Base-by-base conservation (phyloP, 2,113 vertebrate species). In the Neotragus moschatus region DNA sequence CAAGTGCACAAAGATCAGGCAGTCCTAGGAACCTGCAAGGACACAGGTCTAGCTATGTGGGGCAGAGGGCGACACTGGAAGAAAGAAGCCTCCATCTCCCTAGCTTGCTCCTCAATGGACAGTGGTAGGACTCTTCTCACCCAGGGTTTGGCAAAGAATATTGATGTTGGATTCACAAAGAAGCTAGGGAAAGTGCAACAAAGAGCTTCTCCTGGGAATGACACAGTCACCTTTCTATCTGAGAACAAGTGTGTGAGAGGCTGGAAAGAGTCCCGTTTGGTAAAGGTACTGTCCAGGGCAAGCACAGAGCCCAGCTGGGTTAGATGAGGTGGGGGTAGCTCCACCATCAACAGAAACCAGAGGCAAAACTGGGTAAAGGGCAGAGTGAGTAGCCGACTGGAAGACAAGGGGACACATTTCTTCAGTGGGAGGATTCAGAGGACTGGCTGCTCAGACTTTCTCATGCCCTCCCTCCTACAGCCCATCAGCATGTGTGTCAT, bases 131-230 rank as follows among this genome's bases (percentile, higher is more conserved):
- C 7, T 63, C 60, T 23, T 93, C 39, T 73, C 9, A 33, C 0
- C 14, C 13, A 81, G 23, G 1, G 0, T 2, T 13, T 2, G 5
- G 55, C 1, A 55, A 58, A 30, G 14, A 47, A 1, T 9, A 0
- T 21, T 80, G 49, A 14, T 3, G 1, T n/a, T 86, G 45, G n/a
- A 43, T 88, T 5, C 36, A 17, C 6, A 86, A 66, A 56, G 53
- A 39, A 45, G 4, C 51, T 49, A 45, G 2, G 1, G 0, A 79
- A 21, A 36, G 1, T 19, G 3, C 43, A 7, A 6, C 60, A 58
- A 49, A 80, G 28, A 45, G 43, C 8, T 63, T 39, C 7, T 4
- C 30, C 45, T 84, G 61, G 17, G 23, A 97, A 66, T 30, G 25
- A 61, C 30, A 36, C 2, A 33, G 2, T 51, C 21, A 70, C 6